phyloP scores from a whole-genome alignment of 2,797 vertebrate genomes.

The Girardinus metallicus region DNA sequence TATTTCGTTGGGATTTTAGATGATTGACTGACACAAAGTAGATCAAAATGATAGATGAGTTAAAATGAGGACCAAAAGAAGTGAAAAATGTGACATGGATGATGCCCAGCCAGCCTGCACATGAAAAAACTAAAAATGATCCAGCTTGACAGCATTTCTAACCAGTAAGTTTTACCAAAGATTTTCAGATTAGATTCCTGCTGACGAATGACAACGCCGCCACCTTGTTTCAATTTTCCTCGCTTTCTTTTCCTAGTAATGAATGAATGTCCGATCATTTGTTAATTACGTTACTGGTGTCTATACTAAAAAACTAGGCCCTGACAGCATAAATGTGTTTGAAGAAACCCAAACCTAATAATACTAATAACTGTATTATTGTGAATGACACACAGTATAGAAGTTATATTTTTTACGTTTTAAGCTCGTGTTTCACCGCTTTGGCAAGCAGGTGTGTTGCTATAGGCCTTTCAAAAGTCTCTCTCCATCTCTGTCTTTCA shows the following conservation, averaged over 20 bases:
- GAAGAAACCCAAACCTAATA: too few relatives aligned
- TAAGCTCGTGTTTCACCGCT: neutral
- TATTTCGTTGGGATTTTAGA: neutral
- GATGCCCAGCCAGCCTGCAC: neutral
- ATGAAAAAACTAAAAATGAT: neutral
- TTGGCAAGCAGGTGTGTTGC: neutral
- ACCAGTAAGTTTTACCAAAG: neutral
- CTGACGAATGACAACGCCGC: too few relatives aligned
- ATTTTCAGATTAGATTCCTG: too few relatives aligned
- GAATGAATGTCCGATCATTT: neutral
- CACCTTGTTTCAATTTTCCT: too few relatives aligned
- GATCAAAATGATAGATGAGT: neutral
- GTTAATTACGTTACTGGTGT: neutral
- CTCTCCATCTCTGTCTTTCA: slow-evolving; percentile 46
- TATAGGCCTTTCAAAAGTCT: neutral
- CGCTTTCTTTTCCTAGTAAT: too few relatives aligned
- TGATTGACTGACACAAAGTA: neutral
- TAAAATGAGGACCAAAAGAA: neutral
- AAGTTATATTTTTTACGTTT: neutral
- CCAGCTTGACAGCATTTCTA: neutral
- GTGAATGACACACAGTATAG: neutral
- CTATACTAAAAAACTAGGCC: neutral
- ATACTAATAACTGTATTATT: too few relatives aligned
- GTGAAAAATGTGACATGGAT: neutral
- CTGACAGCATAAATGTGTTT: neutral